Evolutionary conservation across 2,888 invertebrate species (phyloP).

Genomic region (Polietes domitor): DNA sequence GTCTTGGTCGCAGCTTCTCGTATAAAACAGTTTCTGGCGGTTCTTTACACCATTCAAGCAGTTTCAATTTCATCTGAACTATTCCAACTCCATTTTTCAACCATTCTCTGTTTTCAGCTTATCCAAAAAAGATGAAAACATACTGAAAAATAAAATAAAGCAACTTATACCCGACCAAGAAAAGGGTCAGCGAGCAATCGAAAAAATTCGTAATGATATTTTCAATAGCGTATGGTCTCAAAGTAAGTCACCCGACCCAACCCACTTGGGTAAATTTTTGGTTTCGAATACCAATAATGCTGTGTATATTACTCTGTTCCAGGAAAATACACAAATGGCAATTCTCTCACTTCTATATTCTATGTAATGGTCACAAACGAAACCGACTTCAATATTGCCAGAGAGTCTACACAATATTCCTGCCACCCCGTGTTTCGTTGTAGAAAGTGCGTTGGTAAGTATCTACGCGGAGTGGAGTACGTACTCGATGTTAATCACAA

Average conservation of each 20-base stretch:
- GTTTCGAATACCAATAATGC: background rate
- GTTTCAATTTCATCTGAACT: too few species aligned
- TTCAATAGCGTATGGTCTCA: constrained; percentile 75
- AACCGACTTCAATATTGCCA: constrained; percentile 62
- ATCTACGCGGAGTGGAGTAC: background rate
- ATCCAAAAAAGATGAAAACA: constrained; percentile 56
- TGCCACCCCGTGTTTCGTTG: constrained; percentile 77
- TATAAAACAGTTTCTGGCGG: too few species aligned
- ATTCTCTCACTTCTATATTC: constrained; percentile 75
- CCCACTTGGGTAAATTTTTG: background rate
- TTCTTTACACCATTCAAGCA: too few species aligned
- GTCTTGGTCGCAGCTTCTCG: too few species aligned
- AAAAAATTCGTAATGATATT: constrained; percentile 68
- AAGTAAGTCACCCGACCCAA: constrained; percentile 71
- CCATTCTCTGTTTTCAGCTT: constrained; percentile 67
- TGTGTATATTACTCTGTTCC: constrained; percentile 22
- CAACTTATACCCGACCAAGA: constrained; percentile 71
- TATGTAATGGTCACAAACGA: constrained; percentile 75
- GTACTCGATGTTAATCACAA: background rate
- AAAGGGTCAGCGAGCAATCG: constrained; percentile 35
- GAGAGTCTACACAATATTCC: constrained; percentile 69
- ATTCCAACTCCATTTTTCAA: background rate
- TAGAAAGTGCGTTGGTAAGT: constrained; percentile 77
- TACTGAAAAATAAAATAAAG: constrained; percentile 70
- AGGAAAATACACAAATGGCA: constrained; percentile 77